These are phyloP conservation scores for Pterocles burchelli DNA, from an alignment of 2,113 vertebrate species.

Conservation along the genomic window DNA sequence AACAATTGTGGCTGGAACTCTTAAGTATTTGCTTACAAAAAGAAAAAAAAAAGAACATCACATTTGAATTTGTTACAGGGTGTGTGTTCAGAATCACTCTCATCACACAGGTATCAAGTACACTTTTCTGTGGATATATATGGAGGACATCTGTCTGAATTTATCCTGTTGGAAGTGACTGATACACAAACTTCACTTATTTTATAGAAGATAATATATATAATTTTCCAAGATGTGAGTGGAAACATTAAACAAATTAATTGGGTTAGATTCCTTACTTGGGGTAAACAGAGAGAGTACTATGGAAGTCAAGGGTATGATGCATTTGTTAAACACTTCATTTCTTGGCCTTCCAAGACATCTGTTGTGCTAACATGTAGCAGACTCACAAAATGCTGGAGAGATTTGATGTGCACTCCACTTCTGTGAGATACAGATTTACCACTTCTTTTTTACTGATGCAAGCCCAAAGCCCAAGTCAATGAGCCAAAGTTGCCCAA, in stretches of 20 bases:
- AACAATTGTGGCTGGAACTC: background rate
- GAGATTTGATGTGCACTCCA: background rate
- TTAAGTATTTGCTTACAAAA: background rate
- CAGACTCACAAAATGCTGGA: background rate
- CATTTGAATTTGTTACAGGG: background rate
- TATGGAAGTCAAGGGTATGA: background rate
- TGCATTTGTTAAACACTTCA: background rate
- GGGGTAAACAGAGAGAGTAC: background rate
- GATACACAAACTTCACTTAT: background rate
- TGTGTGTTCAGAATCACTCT: background rate
- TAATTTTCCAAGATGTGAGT: background rate
- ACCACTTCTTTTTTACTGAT: background rate
- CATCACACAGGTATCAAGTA: background rate
- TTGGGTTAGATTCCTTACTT: background rate
- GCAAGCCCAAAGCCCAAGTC: background rate
- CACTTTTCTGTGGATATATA: background rate
- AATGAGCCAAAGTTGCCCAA: background rate
- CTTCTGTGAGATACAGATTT: background rate
- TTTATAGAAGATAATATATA: background rate
- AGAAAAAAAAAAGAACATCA: fast-evolving
- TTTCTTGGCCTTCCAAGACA: background rate
- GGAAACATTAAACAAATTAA: conserved; percentile 25
- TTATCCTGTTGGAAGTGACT: background rate
- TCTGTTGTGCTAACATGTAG: background rate
- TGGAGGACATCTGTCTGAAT: background rate